phyloP scores from a whole-genome alignment of 92 coral and sea anemone genomes.

The Isaurus tuberculatus region DNA sequence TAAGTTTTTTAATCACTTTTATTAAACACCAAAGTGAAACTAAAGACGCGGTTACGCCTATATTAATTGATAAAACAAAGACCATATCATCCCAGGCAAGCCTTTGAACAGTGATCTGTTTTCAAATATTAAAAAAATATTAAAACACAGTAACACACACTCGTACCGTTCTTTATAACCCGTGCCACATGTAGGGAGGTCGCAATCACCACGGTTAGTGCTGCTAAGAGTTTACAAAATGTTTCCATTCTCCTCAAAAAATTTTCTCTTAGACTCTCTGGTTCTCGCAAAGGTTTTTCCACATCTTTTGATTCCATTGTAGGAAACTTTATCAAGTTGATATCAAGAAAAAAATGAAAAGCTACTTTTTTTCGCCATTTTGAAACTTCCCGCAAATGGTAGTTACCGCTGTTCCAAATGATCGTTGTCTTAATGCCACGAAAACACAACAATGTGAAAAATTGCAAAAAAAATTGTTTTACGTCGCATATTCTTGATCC shows the following conservation, averaged over 20 bases:
- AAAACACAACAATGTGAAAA: background rate
- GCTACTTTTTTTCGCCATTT: conserved; percentile 12
- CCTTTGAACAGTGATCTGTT: too few relatives aligned
- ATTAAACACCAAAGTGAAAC: too few relatives aligned
- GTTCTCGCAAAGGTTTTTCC: background rate
- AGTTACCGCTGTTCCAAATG: conserved; percentile 23
- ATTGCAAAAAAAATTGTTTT: too few relatives aligned
- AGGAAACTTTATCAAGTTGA: background rate
- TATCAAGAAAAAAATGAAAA: background rate
- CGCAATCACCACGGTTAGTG: conserved; percentile 68
- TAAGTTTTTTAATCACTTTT: too few relatives aligned
- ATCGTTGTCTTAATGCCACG: conserved; percentile 41
- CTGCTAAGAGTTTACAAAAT: conserved; percentile 79
- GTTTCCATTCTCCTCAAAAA: conserved; percentile 59
- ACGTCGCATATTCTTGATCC: too few relatives aligned
- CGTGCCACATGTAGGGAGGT: conserved; percentile 78
- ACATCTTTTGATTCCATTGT: conserved; percentile 5
- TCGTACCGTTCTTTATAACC: conserved; percentile 73
- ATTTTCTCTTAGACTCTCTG: conserved; percentile 2
- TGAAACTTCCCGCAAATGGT: conserved; percentile 13
- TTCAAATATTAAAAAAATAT: too few relatives aligned
- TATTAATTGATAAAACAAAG: too few relatives aligned
- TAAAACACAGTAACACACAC: too few relatives aligned
- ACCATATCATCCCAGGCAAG: too few relatives aligned
- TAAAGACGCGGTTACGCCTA: too few relatives aligned